Evolutionary conservation across 2,888 invertebrate genomes (phyloP), one percentile per base, ranked within the genome.

Genomic region (Amphipyra berbera): DNA sequence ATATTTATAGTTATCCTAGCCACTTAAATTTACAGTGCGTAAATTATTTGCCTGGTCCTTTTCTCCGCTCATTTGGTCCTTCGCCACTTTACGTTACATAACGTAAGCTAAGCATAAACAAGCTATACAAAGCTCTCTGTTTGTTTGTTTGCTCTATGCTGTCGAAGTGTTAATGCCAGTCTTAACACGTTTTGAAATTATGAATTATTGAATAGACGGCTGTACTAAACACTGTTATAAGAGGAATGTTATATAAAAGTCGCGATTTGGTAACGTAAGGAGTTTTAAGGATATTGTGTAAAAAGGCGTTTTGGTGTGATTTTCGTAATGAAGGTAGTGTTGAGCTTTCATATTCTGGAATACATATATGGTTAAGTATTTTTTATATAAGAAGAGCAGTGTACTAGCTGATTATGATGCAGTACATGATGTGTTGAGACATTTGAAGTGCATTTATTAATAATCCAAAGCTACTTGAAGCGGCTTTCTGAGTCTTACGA

Each of bases 151-250:
- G 87, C 84, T 76, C 82, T 81, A 66, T 77, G 73, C 78, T 85
- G 84, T 87, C 78, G 81, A 89, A 88, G 91, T 91, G 92, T 90
- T 91, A 90, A 91, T 91, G 87, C 68, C 79, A 90, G 86, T 88
- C 91, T 90, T 88, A 84, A 85, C 91, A 92, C 90, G 90, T 90
- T 83, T 85, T 76, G 79, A 79, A 83, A 85, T 88, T 78, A 92
- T 92, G 92, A 92, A 92, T 92, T 91, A 92, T 92, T 90, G 88
- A 92, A 86, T 84, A 90, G 88, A 82, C 79, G 80, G 79, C 68
- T 48, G 76, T 78, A 78, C 78, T 82, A 84, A 77, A 81, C 73
- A 76, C 70, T 81, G 73, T 79, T 79, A 76, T 61, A 61, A 50
- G 61, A 68, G 69, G 82, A 83, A 85, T 85, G 79, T 56, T 58